Evolutionary conservation across 2,797 vertebrate genomes (phyloP).

Genomic region (Harpagifer antarcticus): DNA sequence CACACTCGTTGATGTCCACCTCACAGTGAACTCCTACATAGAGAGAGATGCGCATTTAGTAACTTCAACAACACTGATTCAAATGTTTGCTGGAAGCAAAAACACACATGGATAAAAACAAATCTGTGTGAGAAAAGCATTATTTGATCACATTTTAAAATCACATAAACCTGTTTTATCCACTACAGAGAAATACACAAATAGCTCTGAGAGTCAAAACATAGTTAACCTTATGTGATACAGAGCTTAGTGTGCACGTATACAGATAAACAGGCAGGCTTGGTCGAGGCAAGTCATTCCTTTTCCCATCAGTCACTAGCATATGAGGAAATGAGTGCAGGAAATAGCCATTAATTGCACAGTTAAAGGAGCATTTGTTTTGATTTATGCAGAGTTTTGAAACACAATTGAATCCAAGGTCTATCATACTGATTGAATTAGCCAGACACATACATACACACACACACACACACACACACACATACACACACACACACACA

Average conservation of each 20-base stretch:
- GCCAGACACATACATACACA: conserved; percentile 38
- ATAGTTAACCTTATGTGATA: conserved; percentile 13
- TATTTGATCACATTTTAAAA: neutral
- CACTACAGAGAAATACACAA: neutral
- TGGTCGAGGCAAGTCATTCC: neutral
- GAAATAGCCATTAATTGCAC: conserved; percentile 29
- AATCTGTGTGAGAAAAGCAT: neutral
- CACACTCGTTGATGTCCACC: conserved; percentile 92
- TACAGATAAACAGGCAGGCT: neutral
- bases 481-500: conserved; percentile 40
- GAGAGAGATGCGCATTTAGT: conserved; percentile 2
- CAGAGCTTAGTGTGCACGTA: neutral
- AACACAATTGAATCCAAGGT: conserved; percentile 16
- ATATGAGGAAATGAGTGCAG: conserved; percentile 43
- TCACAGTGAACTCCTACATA: conserved; percentile 90
- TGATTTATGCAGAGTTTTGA: conserved; percentile 6
- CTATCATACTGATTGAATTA: conserved; percentile 22
- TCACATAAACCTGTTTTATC: neutral
- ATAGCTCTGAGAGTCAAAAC: conserved; percentile 5
- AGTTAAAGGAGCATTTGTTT: conserved; percentile 22
- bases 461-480: conserved; percentile 47
- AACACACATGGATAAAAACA: no score
- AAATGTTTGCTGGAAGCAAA: neutral
- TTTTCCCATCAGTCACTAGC: conserved; percentile 13
- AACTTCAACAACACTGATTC: neutral